Evolutionary conservation across 2,888 invertebrate species (phyloP), one percentile per base, ranked within the genome.

Genomic region (Formica aserva): DNA sequence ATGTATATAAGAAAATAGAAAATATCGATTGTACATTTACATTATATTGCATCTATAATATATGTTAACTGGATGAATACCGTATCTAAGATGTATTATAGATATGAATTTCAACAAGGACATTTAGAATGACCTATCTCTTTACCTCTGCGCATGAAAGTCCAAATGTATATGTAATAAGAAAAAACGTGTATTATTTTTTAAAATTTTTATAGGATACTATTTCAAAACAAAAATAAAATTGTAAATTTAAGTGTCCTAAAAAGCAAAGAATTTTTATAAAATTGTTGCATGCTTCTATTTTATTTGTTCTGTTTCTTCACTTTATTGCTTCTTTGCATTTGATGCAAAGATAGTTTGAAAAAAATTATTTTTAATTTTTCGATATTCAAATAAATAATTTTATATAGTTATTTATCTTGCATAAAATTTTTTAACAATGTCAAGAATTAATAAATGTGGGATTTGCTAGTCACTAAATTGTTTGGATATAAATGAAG

Each of bases 71-170:
- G 13, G 32, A 35, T 13, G 45, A 35, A 78, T 45, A 60, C 26
- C 45, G n/a, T 48, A 60, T 78, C 35, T 45, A 63, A 69, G 5
- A 69, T 77, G 35, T 71, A 78, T 60, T 60, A 60, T 78, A 78
- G 6, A 35, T 60, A 45, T 78, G 38, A 72, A 78, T 78, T 78
- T 78, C 32, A 71, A 11, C 60, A 45, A 35, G 29, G 22, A 60
- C 11, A 41, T 22, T 69, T 13, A 78, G 57, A 45, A n/a, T 35
- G 22, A 45, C 26, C 71, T 71, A 78, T 62, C 45, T 78, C 26
- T 72, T 77, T 77, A 69, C 72, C 71, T 78, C 72, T 78, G 45
- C 35, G 72, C 60, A 78, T 78, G 78, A 78, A 78, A 78, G 45
- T 72, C 32, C 38, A 60, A 45, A 71, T 45, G 18, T 48, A 57